Percentiles rank a stretch among this genome's conserved stretches.
phyloP scores from a whole-genome alignment of 2,113 vertebrate species.

The Callionymus lyra region DNA sequence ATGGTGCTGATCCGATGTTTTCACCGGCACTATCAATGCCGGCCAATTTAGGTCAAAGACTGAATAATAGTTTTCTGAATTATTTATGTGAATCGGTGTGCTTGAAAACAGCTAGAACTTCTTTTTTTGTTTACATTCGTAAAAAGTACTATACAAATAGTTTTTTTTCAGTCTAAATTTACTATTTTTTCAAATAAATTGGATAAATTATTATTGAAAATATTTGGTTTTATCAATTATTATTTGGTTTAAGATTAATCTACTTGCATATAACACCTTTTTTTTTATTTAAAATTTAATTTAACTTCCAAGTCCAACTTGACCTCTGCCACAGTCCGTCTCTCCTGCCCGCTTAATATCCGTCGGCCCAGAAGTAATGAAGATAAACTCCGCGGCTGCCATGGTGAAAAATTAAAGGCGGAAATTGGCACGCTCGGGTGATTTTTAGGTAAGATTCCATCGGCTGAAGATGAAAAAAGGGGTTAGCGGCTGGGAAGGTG shows the following conservation, averaged over 20 bases:
- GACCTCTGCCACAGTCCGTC: slow-evolving; percentile 22
- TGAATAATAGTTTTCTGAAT: not conserved
- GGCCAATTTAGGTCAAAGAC: too few relatives aligned
- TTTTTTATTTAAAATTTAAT: too few relatives aligned
- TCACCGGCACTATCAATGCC: too few relatives aligned
- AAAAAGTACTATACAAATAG: too few relatives aligned
- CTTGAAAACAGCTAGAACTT: not conserved
- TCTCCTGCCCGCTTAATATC: slow-evolving; percentile 27
- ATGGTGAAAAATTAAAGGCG: slow-evolving; percentile 29
- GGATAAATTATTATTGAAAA: too few relatives aligned
- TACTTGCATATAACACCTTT: too few relatives aligned
- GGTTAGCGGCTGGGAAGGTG: slow-evolving; percentile 6
- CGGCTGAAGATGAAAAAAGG: slow-evolving; percentile 17
- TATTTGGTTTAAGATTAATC: too few relatives aligned
- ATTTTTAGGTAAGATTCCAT: slow-evolving; percentile 13
- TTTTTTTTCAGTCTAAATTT: too few relatives aligned
- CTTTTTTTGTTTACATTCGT: not conserved
- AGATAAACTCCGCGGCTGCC: slow-evolving; percentile 22
- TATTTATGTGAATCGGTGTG: too few relatives aligned
- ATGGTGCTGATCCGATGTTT: too few relatives aligned
- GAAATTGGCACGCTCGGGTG: slow-evolving; percentile 25
- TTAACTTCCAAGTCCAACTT: slow-evolving; percentile 8
- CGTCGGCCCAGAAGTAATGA: slow-evolving; percentile 7
- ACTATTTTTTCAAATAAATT: too few relatives aligned
- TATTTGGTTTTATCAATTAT: too few relatives aligned